Evolutionary conservation across 2,797 vertebrate genomes (phyloP).

Genomic region (Thaleichthys pacificus): DNA sequence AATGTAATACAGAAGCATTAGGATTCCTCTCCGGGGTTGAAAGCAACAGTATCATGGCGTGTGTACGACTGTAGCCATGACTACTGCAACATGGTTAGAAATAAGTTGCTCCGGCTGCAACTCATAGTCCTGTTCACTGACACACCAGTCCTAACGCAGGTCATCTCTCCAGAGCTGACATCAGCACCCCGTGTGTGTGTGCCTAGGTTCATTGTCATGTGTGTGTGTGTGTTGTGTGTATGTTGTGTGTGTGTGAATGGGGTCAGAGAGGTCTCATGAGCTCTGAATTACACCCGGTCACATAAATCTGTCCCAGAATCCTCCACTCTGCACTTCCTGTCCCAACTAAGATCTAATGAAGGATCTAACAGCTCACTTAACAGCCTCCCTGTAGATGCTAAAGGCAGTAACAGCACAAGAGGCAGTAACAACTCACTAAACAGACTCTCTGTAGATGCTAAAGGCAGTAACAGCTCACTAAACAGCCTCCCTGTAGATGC

Average conservation of each 20-base stretch:
- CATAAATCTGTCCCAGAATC: constrained; percentile 2
- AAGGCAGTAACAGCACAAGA: neutral
- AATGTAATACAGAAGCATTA: neutral
- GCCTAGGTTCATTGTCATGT: no score
- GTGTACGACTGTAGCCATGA: neutral
- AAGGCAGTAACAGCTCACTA: neutral
- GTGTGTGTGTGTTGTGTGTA: no score
- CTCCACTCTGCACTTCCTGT: neutral
- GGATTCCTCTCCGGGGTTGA: neutral
- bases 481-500: no score
- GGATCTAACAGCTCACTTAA: neutral
- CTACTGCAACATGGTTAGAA: constrained; percentile 17
- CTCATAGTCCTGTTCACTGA: neutral
- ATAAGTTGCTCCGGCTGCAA: neutral
- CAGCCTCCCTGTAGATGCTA: neutral
- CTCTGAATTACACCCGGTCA: constrained; percentile 1
- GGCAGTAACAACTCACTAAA: no score
- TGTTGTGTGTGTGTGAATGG: no score
- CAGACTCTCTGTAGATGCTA: no score
- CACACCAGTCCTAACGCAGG: neutral
- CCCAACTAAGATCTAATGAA: neutral
- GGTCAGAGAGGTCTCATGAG: neutral
- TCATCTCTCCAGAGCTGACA: neutral
- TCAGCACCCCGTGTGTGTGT: neutral
- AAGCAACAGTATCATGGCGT: no score